Conservation (phyloP, 23 tunicate genomes). For the Ciona savignyi region DNA sequence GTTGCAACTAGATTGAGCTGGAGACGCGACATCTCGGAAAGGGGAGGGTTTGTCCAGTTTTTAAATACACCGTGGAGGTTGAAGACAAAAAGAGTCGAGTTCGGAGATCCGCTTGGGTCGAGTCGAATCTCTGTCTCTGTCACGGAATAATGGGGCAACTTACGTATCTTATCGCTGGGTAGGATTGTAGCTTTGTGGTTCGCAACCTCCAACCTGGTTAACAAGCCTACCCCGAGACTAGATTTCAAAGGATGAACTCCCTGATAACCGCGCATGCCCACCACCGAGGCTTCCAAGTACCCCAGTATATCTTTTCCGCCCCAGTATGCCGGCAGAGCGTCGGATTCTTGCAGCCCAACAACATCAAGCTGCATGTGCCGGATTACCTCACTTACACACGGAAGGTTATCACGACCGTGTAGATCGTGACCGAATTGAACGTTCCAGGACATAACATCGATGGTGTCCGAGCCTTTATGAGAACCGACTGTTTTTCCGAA, state of each 20-base stretch:
- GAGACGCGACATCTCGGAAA: conserved; percentile 25
- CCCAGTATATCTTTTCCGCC: conserved; percentile 72
- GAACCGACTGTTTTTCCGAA: too few relatives aligned
- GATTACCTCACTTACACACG: conserved; percentile 21
- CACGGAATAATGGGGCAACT: conserved; percentile 14
- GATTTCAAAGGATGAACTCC: conserved; percentile 44
- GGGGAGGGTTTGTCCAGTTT: conserved; percentile 62
- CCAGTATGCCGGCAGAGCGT: too few relatives aligned
- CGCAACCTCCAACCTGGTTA: conserved; percentile 26
- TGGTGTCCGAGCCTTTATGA: too few relatives aligned
- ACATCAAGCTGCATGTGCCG: conserved; percentile 27
- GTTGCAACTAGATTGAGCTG: conserved; percentile 39
- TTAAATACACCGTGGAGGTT: conserved; percentile 73
- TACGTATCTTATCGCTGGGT: not conserved
- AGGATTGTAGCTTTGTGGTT: conserved; percentile 16
- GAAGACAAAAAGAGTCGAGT: conserved; percentile 22
- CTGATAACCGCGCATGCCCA: not conserved
- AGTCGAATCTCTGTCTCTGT: conserved; percentile 3
- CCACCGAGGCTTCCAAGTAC: conserved; percentile 16
- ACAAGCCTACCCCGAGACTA: conserved; percentile 53
- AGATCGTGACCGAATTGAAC: conserved; percentile 68
- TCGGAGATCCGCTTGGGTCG: too few relatives aligned
- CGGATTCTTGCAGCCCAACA: conserved; percentile 68
- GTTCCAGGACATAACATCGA: too few relatives aligned
- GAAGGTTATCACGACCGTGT: conserved; percentile 47